Base-by-base conservation (phyloP, 2,797 vertebrate genomes). In the Takifugu rubripes region DNA sequence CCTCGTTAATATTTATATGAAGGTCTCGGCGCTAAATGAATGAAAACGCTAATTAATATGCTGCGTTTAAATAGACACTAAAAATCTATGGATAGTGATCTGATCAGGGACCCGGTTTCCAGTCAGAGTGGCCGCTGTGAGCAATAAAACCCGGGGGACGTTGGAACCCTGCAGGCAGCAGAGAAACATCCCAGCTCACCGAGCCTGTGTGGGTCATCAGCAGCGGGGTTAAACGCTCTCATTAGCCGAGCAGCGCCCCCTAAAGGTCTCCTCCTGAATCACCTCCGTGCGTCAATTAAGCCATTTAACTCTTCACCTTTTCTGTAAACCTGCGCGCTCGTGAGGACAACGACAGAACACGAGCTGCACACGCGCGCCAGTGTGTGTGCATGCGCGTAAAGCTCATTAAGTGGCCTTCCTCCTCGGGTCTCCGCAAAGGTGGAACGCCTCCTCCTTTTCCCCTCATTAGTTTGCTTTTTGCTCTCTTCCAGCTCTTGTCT, bases 401-500 rank as follows among this genome's bases (percentile, higher is more conserved):
- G 7, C 46, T 44, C 54, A 42, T 27, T 16, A 10, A 49, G 25
- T 49, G 36, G 36, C 36, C 8, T 3, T 14, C 14, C 10, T 40
- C 36, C 15, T 40, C 36, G 36, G 36, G 36, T 40, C 36, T 3
- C 36, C 36, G 2, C 12, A 51, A 44, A 17, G 43, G n/a, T 16
- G 44, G 43, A 44, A 17, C 43, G 6, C n/a, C 45, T 55, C 46
- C 29, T 46, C 56, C 27, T 56, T 7, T 55, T 43, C 31, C 21
- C 7, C 3, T 49, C 27, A 44, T 57, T 44, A 44, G 55, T 47
- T 3, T 8, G 27, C 56, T 54, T 25, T 54, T 29, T 48, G 47
- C 26, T 15, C 3, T n/a, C 25, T 59, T 64, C 51, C 49, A 50
- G 45, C 49, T 42, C 24, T 52, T 31, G 9, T 65, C 53, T 31